Conservation (phyloP, 2,113 vertebrate genomes). For the Tragelaphus buxtoni region DNA sequence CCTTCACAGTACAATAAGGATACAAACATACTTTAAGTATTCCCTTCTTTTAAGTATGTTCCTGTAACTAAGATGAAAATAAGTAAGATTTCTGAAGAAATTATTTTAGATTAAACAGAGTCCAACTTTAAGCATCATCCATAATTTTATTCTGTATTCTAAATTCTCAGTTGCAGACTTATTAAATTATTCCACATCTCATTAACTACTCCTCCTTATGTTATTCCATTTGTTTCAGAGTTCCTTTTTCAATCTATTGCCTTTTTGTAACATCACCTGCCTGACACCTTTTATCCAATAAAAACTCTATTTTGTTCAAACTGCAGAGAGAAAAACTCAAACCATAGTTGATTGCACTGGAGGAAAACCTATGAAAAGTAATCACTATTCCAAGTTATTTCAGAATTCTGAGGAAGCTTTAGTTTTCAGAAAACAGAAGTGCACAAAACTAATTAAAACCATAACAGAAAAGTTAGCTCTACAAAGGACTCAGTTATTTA, state of each 20-base stretch:
- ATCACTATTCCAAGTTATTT: not conserved
- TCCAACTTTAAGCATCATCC: slow-evolving; percentile 4
- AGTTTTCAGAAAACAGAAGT: slow-evolving; percentile 1
- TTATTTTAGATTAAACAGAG: not conserved
- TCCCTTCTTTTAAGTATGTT: not conserved
- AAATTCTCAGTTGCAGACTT: slow-evolving; percentile 16
- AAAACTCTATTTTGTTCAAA: not conserved
- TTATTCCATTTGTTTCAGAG: slow-evolving; percentile 40
- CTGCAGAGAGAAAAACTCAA: not conserved
- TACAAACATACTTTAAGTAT: not conserved
- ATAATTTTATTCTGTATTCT: slow-evolving; percentile 38
- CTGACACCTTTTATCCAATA: slow-evolving; percentile 6
- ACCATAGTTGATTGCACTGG: not conserved
- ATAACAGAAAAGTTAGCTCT: not conserved
- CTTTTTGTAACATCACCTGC: slow-evolving; percentile 20
- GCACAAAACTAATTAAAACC: not conserved
- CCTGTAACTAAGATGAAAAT: not conserved
- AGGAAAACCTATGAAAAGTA: not conserved
- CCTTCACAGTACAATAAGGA: not conserved
- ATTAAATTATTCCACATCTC: slow-evolving; percentile 36
- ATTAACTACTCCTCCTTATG: slow-evolving; percentile 46
- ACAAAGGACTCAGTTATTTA: not conserved
- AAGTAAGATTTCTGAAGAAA: not conserved
- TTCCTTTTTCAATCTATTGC: not conserved
- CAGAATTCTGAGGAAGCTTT: not conserved